Evolutionary conservation across 2,888 invertebrate species (phyloP).

Genomic region (Cephus nigrinus): DNA sequence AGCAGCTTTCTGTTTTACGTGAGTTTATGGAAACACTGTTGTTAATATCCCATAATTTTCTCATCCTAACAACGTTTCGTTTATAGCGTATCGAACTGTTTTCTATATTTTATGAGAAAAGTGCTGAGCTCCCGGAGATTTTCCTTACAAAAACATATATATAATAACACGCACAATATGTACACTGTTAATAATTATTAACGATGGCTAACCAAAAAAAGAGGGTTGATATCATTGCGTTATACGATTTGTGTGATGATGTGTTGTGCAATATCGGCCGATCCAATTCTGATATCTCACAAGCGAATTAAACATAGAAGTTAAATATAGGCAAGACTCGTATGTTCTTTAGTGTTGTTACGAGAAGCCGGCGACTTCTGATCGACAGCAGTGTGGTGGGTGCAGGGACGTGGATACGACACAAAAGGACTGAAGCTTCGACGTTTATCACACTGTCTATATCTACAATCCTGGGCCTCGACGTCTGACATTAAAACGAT

Average conservation of each 20-base stretch:
- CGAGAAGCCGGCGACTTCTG: background rate
- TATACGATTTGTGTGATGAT: background rate
- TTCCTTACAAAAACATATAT: background rate
- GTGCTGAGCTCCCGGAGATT: background rate
- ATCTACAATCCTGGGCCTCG: background rate
- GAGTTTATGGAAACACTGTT: too few species aligned
- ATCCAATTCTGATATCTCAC: background rate
- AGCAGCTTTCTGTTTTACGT: background rate
- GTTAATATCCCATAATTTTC: too few species aligned
- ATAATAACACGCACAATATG: background rate
- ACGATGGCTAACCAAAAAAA: background rate
- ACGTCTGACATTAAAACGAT: background rate
- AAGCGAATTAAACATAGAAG: background rate
- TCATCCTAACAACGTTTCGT: too few species aligned
- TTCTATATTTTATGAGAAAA: background rate
- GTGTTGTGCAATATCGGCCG: background rate
- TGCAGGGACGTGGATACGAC: background rate
- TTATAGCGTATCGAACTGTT: too few species aligned
- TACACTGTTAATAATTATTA: background rate
- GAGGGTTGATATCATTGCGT: background rate
- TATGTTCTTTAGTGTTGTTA: background rate
- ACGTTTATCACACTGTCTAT: background rate
- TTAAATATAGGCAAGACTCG: background rate
- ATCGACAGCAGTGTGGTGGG: background rate
- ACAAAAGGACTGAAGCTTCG: background rate